Base-by-base conservation (phyloP, 2,888 invertebrate species). In the Latheticus oryzae region DNA sequence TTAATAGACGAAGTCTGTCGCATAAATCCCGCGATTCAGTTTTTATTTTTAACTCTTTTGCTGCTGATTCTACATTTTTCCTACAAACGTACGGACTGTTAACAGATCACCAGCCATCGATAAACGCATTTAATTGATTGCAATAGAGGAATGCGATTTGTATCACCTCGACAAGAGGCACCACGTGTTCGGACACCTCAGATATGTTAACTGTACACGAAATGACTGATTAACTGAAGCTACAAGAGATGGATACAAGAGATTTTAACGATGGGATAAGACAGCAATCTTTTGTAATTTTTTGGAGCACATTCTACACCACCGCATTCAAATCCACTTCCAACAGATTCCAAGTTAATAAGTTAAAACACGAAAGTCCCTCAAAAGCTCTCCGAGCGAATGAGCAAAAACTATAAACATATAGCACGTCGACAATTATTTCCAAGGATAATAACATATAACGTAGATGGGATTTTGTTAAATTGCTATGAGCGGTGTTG, bases 1-100 rank as follows among this genome's bases (percentile, higher is more conserved):
- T 61, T 61, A 59, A 59, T 59, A 55, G 55, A 59, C 12, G 17
- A 9, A 11, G 19, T 15, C 37, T 26, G n/a, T 16, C 17, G 17
- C 24, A 50, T 50, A 50, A 50, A 37, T 50, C 50, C 35, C 28
- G 28, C 28, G 11, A 28, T n/a, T 43, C 32, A 7, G 15, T 9
- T 21, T 13, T n/a, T 4, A n/a, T 8, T 8, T 30, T 45, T 45
- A 19, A 9, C 9, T 16, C 45, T 42, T 21, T 16, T 8, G 21
- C 12, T 23, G 17, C 24, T n/a, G 40, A 40, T 40, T 24, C 24
- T 40, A 21, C 40, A 24, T 40, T 40, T 40, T 24, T 40, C 35
- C 40, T 40, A 15, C 15, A 24, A 40, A 9, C 23, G 5, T 21
- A 13, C 12, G 40, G 23, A n/a, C 40, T 15, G 40, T 40, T 40